Conservation (phyloP, 1,140 invertebrate species). For the Pogonomyrmex californicus region DNA sequence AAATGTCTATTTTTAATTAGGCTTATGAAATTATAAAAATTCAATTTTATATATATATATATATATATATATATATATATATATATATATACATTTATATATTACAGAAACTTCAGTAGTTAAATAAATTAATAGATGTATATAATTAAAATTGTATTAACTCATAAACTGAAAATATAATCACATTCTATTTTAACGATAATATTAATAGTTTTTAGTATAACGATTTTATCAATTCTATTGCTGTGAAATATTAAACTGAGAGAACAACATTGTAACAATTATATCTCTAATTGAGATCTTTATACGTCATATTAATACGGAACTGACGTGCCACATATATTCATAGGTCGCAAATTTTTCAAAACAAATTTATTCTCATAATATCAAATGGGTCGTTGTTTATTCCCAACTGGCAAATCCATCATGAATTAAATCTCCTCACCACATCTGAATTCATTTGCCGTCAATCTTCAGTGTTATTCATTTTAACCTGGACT, state of each 20-base stretch:
- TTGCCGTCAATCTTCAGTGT: conserved; percentile 58
- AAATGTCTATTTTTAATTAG: neutral
- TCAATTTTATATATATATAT: neutral
- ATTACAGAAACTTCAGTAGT: neutral
- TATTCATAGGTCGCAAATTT: conserved; percentile 36
- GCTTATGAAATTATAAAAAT: neutral
- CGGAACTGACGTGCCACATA: neutral
- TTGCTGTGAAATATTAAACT: neutral
- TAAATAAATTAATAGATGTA: neutral
- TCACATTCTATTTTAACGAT: neutral
- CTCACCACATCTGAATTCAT: conserved; percentile 40
- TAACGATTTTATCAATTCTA: neutral
- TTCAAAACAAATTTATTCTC: conserved; percentile 35
- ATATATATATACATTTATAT: no score
- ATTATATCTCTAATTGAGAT: conserved; percentile 30
- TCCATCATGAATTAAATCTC: conserved; percentile 60
- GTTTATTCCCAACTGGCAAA: conserved; percentile 48
- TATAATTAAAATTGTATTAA: neutral
- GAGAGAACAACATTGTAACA: neutral
- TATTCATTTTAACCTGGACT: conserved; percentile 52
- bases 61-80: no score
- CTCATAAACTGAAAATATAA: neutral
- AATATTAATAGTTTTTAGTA: conserved; percentile 12
- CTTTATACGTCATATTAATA: neutral
- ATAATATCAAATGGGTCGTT: conserved; percentile 6